Percentiles rank a stretch among this genome's conserved stretches.
phyloP scores from a whole-genome alignment of 2,797 vertebrate genomes.

The Manis pentadactyla region DNA sequence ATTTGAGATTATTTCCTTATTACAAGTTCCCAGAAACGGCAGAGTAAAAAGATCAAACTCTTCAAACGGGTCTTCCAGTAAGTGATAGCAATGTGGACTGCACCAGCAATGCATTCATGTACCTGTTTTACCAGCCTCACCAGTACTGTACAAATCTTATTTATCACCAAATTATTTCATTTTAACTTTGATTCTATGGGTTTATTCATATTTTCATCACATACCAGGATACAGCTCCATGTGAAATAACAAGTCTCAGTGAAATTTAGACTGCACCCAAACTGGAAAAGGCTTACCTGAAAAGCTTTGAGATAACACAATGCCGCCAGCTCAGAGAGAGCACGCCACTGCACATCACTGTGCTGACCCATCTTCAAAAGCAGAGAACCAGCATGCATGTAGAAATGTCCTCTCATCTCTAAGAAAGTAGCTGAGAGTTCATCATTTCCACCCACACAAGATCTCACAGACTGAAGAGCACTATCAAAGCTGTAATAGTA shows the following conservation, averaged over 20 bases:
- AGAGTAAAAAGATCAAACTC: constrained; percentile 20
- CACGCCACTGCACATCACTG: constrained; percentile 92
- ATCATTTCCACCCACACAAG: constrained; percentile 86
- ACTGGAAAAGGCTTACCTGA: constrained; percentile 89
- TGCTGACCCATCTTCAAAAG: constrained; percentile 95
- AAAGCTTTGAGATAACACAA: constrained; percentile 96
- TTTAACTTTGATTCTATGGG: background rate
- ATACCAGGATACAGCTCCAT: background rate
- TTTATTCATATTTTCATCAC: constrained; percentile 13
- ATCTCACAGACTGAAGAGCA: constrained; percentile 91
- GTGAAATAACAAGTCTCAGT: background rate
- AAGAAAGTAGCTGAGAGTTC: constrained; percentile 92
- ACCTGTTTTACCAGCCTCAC: background rate
- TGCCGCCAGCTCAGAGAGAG: constrained; percentile 91
- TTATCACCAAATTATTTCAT: background rate
- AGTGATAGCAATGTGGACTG: background rate
- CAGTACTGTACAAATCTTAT: background rate
- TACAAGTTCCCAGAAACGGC: background rate
- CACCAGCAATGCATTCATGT: background rate
- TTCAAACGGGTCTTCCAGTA: background rate
- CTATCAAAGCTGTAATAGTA: constrained; percentile 92
- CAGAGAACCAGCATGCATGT: constrained; percentile 93
- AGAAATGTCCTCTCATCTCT: constrained; percentile 96
- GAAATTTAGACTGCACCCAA: background rate
- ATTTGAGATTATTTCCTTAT: constrained; percentile 39